Evolutionary conservation across 1,140 invertebrate genomes (phyloP), one percentile per base, ranked within the genome.

Genomic region (Potamilus streckersoni): DNA sequence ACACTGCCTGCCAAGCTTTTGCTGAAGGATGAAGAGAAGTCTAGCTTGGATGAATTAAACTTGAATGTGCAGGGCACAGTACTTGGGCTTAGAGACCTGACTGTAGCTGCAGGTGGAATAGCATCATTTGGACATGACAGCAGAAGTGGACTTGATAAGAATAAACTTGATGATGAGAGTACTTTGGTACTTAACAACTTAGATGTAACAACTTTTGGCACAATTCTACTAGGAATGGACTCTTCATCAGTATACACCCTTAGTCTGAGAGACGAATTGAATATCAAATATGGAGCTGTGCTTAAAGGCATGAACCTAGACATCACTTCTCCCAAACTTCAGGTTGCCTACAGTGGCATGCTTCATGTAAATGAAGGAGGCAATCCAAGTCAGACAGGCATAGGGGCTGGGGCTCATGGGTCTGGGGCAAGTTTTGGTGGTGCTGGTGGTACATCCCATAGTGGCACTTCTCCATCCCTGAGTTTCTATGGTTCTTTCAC

Each of bases 371-470:
- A 79, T 71, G 78, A 72, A 55, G 71, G 69, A n/a, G 80, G 80
- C n/a, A 61, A 76, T 27, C 13, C 38, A 16, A 56, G 63, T 56
- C 76, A 73, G 27, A 6, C 20, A 31, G 80, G 83, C 2, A 56
- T 55, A 38, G 82, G 82, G n/a, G 62, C 71, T 49, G 80, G 80
- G 57, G 64, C 71, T 17, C 31, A 58, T 60, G 83, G 82, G 62
- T 72, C 80, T 31, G 83, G 83, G 59, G 85, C 70, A 1, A 83
- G 79, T 73, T 71, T 83, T 76, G 85, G 85, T 13, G 85, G 85
- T 15, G 73, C 74, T 69, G 85, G 85, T 56, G 85, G 85, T n/a
- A 67, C 19, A 4, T 78, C 82, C 8, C 27, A 20, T 31, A 60
- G 71, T 62, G 71, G 69, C 17, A 60, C 70, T 19, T 17, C 63